phyloP scores from a whole-genome alignment of 2,888 invertebrate species.

The Dynastes hyllus region DNA sequence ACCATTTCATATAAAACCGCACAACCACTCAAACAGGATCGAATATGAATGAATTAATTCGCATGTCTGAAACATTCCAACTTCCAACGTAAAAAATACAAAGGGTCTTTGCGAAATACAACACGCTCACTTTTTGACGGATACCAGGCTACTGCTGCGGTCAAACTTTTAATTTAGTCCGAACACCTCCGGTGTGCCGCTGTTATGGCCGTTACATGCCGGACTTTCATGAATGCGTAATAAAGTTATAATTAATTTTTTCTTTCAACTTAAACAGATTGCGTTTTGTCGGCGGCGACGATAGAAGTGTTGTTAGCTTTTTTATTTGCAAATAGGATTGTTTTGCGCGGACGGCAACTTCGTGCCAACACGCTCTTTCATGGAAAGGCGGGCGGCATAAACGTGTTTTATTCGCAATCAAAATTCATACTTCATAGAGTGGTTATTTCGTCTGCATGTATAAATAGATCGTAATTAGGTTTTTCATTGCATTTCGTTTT shows the following conservation, averaged over 20 bases:
- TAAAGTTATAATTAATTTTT: constrained; percentile 42
- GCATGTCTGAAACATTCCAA: no score
- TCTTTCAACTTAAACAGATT: constrained; percentile 30
- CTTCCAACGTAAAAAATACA: no score
- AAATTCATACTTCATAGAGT: constrained; percentile 12
- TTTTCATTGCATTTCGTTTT: not conserved
- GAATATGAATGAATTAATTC: no score
- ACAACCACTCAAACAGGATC: no score
- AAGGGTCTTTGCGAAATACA: not conserved
- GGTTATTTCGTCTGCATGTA: not conserved
- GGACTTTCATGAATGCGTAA: constrained; percentile 34
- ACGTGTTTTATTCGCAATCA: constrained; percentile 23
- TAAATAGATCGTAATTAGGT: constrained; percentile 6
- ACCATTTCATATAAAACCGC: no score
- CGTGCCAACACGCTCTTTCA: not conserved
- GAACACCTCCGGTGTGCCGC: not conserved
- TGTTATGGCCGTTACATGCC: not conserved
- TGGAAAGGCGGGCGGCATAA: not conserved
- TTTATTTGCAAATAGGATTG: constrained; percentile 24
- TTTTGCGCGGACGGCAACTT: constrained; percentile 3
- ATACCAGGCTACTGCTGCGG: not conserved
- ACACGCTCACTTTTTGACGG: constrained; percentile 1
- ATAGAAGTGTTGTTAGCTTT: constrained; percentile 1
- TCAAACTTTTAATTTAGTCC: constrained; percentile 34
- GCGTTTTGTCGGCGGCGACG: constrained; percentile 8